Conservation (phyloP, 2,797 vertebrate species). For the Gallinago nigripennis region DNA sequence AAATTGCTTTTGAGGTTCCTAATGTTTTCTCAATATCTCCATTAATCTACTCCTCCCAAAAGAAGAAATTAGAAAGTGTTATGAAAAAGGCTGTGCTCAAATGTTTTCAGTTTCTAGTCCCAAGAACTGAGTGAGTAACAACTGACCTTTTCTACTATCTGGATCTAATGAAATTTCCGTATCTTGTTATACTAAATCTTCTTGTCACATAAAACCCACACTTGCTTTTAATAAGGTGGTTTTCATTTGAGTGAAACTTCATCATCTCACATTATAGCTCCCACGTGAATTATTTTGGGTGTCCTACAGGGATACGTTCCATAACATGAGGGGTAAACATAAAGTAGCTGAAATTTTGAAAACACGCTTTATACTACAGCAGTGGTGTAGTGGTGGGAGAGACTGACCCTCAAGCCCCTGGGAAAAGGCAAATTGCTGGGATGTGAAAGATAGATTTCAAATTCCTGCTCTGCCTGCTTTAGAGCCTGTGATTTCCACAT, state of each 20-base stretch:
- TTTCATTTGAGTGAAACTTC: background rate
- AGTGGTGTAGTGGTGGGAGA: background rate
- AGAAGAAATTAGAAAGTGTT: background rate
- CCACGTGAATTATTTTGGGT: background rate
- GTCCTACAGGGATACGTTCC: background rate
- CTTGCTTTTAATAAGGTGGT: background rate
- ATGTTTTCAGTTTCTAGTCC: background rate
- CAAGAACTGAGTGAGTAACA: background rate
- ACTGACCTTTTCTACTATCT: background rate
- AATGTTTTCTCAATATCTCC: background rate
- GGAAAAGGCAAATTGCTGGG: background rate
- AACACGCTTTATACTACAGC: background rate
- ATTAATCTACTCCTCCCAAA: background rate
- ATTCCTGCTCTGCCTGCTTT: background rate
- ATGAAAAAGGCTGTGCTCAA: background rate
- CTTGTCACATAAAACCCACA: background rate
- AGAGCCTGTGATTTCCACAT: background rate
- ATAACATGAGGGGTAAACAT: background rate
- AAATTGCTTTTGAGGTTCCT: background rate
- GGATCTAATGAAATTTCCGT: background rate
- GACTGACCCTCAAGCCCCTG: background rate
- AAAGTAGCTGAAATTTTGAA: background rate
- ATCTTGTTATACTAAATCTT: background rate
- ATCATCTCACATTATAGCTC: background rate
- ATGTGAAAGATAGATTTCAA: background rate